phyloP scores from a whole-genome alignment of 2,888 invertebrate genomes.

The Parnassius smintheus region DNA sequence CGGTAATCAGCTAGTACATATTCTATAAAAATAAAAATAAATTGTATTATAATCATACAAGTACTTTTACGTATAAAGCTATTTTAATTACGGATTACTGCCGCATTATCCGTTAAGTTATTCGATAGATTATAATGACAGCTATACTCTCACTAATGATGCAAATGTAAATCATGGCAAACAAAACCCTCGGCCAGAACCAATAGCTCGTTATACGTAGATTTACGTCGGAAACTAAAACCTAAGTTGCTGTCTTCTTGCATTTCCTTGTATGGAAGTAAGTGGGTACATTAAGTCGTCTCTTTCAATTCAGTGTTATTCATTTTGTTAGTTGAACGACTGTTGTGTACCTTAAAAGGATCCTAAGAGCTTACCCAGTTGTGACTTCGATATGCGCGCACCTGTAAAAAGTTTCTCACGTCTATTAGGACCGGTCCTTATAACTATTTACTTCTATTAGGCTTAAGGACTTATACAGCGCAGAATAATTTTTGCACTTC shows the following conservation, averaged over 20 bases:
- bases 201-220: slow-evolving; percentile 24
- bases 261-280: slow-evolving; percentile 20
- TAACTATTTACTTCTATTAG: background rate
- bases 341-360: slow-evolving; percentile 17
- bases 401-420: slow-evolving; percentile 18
- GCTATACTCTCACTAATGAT: slow-evolving; percentile 7
- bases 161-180: slow-evolving; percentile 14
- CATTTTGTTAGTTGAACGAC: slow-evolving; percentile 23
- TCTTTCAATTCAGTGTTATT: slow-evolving; percentile 25
- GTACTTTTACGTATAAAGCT: too few relatives aligned
- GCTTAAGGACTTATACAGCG: background rate
- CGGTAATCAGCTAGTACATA: too few relatives aligned
- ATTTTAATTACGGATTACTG: too few relatives aligned
- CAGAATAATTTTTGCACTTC: too few relatives aligned
- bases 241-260: slow-evolving; percentile 9
- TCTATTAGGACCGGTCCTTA: slow-evolving; percentile 6
- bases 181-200: slow-evolving; percentile 22
- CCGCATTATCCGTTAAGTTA: too few relatives aligned
- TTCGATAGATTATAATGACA: slow-evolving; percentile 1
- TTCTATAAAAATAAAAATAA: too few relatives aligned
- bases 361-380: slow-evolving; percentile 6
- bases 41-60: too few relatives aligned
- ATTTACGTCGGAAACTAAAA: slow-evolving; percentile 23
- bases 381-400: slow-evolving; percentile 1
- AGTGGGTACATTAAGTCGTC: slow-evolving; percentile 23